Evolutionary conservation across 2,888 invertebrate genomes (phyloP), one percentile per base, ranked within the genome.

Genomic region (Pristionchus fissidentatus): DNA sequence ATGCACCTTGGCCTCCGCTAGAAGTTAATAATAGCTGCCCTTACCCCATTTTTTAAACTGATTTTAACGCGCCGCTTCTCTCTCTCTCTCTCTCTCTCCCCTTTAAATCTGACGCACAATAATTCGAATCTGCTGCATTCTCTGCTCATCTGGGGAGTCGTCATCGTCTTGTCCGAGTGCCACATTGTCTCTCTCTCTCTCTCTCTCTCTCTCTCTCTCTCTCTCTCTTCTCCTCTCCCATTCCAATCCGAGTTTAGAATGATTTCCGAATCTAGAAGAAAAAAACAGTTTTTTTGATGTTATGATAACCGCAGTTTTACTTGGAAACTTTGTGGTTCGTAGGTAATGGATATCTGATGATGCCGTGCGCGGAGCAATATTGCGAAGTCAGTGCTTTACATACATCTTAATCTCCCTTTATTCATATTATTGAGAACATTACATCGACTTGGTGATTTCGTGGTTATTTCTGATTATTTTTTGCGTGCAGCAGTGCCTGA

Each of bases 151-250:
- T 15, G 19, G 35, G 38, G 35, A 22, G 19, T 66, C 41, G 22
- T 66, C 66, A 22, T 38, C 38, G 35, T 2, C 66, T 32, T 66
- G 15, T 13, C 66, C n/a, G n/a, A n/a, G n/a, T n/a, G n/a, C 49
- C 49, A 15, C 49, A 15, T 19, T 49, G 13, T 49, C 49, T 38
- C 38, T 29, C 10, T 70, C 73, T 38, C 38, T 35, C 55, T 22
- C 35, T 78, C 55, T 22, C 55, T 55, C 38, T 22, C 35, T 46
- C 46, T 32, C 49, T 49, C 35, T 35, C 75, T n/a, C 35, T 29
- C 52, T 55, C 55, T 55, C 78, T 43, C 32, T 78, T 38, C 55
- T 38, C 38, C 22, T 78, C 55, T 38, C 43, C 55, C 55, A n/a
- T n/a, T 52, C 46, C 22, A 70, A 38, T 46, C n/a, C n/a, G n/a